Percentiles rank a stretch among this genome's conserved stretches.
Conservation (phyloP, 35 echinoderm and acorn worm species). For the Acanthaster planci region DNA sequence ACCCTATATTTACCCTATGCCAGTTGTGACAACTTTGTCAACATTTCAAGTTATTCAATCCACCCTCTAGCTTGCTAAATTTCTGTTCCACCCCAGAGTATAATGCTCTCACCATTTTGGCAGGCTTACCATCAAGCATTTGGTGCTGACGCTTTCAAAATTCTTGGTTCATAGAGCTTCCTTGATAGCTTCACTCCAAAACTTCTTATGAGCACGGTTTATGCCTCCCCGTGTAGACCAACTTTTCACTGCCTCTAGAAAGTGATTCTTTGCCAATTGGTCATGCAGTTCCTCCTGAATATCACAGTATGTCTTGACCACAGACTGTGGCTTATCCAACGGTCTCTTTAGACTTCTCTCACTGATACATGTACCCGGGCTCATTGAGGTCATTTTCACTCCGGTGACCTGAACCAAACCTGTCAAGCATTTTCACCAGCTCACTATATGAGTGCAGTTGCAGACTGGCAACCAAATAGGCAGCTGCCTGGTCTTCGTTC, state of each 20-base stretch:
- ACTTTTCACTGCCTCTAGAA: conserved; percentile 31
- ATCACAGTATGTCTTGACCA: conserved; percentile 32
- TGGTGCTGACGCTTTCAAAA: background rate
- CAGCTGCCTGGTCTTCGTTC: conserved; percentile 4
- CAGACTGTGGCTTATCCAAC: conserved; percentile 25
- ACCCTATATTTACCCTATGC: too few relatives aligned
- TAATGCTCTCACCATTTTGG: background rate
- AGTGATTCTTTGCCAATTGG: conserved; percentile 25
- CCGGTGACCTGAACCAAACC: conserved; percentile 18
- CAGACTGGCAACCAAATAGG: conserved; percentile 17
- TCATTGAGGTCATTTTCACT: conserved; percentile 22
- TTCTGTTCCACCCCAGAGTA: too few relatives aligned
- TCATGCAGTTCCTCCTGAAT: background rate
- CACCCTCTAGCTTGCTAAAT: conserved; percentile 30
- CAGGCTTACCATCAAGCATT: background rate
- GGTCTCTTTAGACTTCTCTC: background rate
- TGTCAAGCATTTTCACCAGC: background rate
- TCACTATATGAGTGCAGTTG: background rate
- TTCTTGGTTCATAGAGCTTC: conserved; percentile 24
- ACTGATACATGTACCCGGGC: background rate
- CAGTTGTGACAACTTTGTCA: too few relatives aligned
- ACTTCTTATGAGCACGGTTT: conserved; percentile 6
- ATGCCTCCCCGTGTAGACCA: conserved; percentile 9
- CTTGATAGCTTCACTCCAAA: background rate
- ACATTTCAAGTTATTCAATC: conserved; percentile 42